These are phyloP conservation scores for Trichomycterus rosablanca DNA, from an alignment of 2,113 vertebrate genomes.

Conservation along the genomic window DNA sequence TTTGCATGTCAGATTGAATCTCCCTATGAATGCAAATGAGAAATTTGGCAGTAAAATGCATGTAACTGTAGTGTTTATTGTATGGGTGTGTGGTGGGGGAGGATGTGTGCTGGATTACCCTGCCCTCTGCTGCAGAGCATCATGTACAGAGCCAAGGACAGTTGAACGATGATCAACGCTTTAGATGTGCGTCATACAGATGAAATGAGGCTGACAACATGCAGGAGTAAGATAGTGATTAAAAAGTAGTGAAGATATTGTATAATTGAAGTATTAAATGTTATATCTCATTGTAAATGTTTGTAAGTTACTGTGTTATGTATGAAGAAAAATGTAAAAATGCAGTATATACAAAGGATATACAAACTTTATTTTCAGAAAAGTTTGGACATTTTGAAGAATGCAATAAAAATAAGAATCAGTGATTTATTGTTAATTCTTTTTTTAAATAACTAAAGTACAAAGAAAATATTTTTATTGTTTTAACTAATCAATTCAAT, in stretches of 20 bases:
- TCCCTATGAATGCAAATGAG: conserved; percentile 40
- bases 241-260: neutral
- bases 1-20: conserved; percentile 40
- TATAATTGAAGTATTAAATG: too few relatives aligned
- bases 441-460: too few relatives aligned
- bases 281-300: too few relatives aligned
- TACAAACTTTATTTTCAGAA: too few relatives aligned
- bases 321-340: too few relatives aligned
- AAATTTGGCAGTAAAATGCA: conserved; percentile 47
- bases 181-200: conserved; percentile 34
- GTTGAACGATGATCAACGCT: conserved; percentile 20
- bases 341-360: too few relatives aligned
- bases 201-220: conserved; percentile 31
- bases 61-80: conserved; percentile 41
- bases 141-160: conserved; percentile 26
- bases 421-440: too few relatives aligned
- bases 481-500: too few relatives aligned
- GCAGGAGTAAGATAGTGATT: neutral
- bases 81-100: conserved; percentile 8
- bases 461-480: too few relatives aligned
- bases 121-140: neutral
- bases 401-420: too few relatives aligned
- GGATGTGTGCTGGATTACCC: conserved; percentile 18
- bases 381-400: too few relatives aligned
- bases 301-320: too few relatives aligned